Base-by-base conservation (phyloP, 2,113 vertebrate genomes). In the Heloderma charlesbogerti region DNA sequence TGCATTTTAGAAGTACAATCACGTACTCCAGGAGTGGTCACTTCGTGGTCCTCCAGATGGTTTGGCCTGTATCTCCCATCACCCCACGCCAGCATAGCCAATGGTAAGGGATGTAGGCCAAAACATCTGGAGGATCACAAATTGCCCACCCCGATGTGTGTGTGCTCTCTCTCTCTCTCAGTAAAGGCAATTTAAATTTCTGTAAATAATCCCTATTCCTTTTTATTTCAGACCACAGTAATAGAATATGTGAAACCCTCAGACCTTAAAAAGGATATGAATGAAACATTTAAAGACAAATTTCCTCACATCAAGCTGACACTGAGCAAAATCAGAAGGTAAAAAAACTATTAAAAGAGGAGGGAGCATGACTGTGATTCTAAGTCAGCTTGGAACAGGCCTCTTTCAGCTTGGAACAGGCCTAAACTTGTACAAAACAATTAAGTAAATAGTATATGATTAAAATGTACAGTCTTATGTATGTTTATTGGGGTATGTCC, bases 231-330 rank as follows among this genome's bases (percentile, higher is more conserved):
- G 99, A 99, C 99, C 15, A 99, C 99, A 0, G 98, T 99, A 43
- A 99, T 99, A 51, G 99, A 99, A 93, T 99, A 99, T 0, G 99
- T 99, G 95, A 99, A 99, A 92, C 99, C 99, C 0, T 98, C 99
- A 0, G 99, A 99, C 95, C 97, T 99, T 97, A 99, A 99, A 96
- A 99, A 99, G 94, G 99, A 99, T 97, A 99, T 99, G 99, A 99
- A 99, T 6, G 99, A 99, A 97, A 99, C 98, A 0, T 99, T 99
- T 75, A 98, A 98, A 92, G 99, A 99, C 94, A 99, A 99, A 97
- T 99, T 99, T 95, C 99, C 99, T 48, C 98, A 99, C 95, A 98
- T 99, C 93, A 99, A 98, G 93, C 97, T 99, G 92, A 99, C 99
- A 0, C 95, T 99, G 94, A 99, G 99, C 96, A 99, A 99, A 93